Conservation (phyloP, 2,888 invertebrate genomes). For the Dicyrtomina minuta region DNA sequence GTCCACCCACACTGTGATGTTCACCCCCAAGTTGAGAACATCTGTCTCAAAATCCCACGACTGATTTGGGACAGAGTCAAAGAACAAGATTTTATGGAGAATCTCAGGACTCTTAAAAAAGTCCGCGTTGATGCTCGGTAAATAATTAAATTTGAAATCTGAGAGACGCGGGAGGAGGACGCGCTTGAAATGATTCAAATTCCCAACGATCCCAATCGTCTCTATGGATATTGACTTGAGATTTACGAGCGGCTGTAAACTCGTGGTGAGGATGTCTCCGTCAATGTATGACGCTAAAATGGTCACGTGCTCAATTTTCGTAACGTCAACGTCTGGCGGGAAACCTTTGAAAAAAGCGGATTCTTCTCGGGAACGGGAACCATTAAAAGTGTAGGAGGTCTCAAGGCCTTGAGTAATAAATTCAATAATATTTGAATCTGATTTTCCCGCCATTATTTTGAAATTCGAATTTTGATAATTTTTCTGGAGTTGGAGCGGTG, state of each 20-base stretch:
- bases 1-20: slow-evolving; percentile 21
- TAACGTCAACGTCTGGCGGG: too few species aligned
- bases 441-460: too few species aligned
- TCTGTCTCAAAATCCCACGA: slow-evolving; percentile 27
- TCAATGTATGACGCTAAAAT: slow-evolving; percentile 13
- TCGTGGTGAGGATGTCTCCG: background rate
- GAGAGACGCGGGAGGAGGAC: slow-evolving; percentile 24
- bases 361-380: too few species aligned
- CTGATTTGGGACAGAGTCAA: background rate
- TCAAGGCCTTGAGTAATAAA: too few species aligned
- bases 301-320: too few species aligned
- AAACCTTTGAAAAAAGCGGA: too few species aligned
- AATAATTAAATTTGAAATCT: slow-evolving; percentile 26
- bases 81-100: slow-evolving; percentile 29
- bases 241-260: background rate
- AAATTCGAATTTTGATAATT: too few species aligned
- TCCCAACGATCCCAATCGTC: slow-evolving; percentile 11
- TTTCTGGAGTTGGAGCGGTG: too few species aligned
- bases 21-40: slow-evolving; percentile 17
- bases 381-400: too few species aligned
- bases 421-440: too few species aligned
- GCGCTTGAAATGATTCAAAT: background rate
- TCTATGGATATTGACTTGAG: background rate
- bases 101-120: slow-evolving; percentile 14
- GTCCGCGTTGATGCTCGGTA: slow-evolving; percentile 14